A percentile compares a stretch with the other conserved stretches of the same genome.
Evolutionary conservation across 92 coral and sea anemone species (phyloP).

Genomic region (Epizoanthus illoricatus): DNA sequence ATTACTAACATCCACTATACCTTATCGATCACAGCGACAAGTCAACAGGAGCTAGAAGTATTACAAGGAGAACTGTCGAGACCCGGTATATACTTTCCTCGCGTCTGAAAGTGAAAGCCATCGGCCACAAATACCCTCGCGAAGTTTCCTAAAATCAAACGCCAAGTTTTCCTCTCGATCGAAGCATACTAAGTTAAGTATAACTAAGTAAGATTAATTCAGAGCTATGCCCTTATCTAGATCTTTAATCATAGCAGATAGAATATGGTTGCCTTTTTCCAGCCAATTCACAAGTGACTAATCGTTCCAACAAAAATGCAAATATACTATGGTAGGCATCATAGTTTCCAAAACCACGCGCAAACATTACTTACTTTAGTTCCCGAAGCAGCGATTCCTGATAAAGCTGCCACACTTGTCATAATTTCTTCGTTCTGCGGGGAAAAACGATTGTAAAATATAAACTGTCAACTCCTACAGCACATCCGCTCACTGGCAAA

Average conservation of each 20-base stretch:
- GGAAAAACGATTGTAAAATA: slow-evolving; percentile 43
- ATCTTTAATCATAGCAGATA: background rate
- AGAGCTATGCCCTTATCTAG: background rate
- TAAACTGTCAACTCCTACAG: slow-evolving; percentile 27
- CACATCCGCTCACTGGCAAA: slow-evolving; percentile 45
- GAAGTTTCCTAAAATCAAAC: background rate
- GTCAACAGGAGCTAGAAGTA: background rate
- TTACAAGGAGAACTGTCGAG: background rate
- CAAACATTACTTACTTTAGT: slow-evolving; percentile 66
- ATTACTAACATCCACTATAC: background rate
- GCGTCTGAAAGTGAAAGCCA: too few relatives aligned
- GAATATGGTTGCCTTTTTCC: slow-evolving; percentile 22
- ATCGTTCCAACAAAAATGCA: slow-evolving; percentile 29
- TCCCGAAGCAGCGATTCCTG: slow-evolving; percentile 91
- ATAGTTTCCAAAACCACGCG: slow-evolving; percentile 7
- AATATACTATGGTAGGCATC: background rate
- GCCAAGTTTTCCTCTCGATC: background rate
- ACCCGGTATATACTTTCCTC: background rate
- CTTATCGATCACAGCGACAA: background rate
- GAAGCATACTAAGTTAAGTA: background rate
- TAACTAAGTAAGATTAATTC: background rate
- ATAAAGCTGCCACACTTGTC: slow-evolving; percentile 95
- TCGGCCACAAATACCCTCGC: background rate
- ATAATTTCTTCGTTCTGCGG: slow-evolving; percentile 71
- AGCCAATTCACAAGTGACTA: slow-evolving; percentile 25